Evolutionary conservation across 2,113 vertebrate genomes (phyloP).

Genomic region (Neofelis nebulosa): DNA sequence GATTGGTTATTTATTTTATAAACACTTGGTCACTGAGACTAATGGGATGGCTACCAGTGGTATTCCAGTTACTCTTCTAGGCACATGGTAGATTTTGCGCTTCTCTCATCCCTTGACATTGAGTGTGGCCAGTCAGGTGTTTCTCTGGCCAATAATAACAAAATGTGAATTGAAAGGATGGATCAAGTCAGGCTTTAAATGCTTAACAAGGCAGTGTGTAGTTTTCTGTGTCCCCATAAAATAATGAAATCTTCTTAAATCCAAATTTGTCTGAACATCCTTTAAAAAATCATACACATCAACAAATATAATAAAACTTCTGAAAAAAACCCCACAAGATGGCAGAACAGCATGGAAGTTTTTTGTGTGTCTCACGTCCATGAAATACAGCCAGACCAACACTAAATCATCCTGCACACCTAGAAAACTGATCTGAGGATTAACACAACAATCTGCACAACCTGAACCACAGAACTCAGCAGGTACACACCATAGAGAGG

Average conservation of each 20-base stretch:
- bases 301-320: neutral
- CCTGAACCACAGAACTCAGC: too few species aligned
- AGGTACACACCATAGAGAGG: too few species aligned
- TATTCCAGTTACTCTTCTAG: neutral
- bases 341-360: too few species aligned
- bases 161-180: slow-evolving; percentile 2
- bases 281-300: neutral
- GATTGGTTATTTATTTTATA: neutral
- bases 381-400: too few species aligned
- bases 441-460: too few species aligned
- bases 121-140: neutral
- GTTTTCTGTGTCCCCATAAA: neutral
- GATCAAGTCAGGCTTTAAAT: neutral
- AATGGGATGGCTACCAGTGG: neutral
- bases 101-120: slow-evolving; percentile 24
- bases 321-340: too few species aligned
- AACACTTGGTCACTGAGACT: neutral
- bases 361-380: too few species aligned
- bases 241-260: slow-evolving; percentile 6
- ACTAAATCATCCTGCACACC: too few species aligned
- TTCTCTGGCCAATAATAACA: neutral
- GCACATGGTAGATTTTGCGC: neutral
- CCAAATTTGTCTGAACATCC: slow-evolving; percentile 16
- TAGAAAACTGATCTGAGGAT: too few species aligned
- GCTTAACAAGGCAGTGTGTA: neutral